Evolutionary conservation across 2,888 invertebrate genomes (phyloP).

Genomic region (Sarcophaga caerulescens): DNA sequence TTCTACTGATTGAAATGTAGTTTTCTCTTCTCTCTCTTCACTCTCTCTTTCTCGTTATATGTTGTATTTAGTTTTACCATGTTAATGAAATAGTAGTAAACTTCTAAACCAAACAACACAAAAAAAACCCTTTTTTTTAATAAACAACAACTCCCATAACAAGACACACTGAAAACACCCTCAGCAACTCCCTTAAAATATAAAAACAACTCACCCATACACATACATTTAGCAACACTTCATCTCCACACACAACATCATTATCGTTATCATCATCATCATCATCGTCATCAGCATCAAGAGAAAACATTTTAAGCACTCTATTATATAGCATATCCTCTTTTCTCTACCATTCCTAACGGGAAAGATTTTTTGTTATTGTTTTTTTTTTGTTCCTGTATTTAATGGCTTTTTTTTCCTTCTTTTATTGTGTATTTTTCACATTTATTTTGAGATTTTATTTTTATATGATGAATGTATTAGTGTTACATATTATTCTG

Average conservation of each 20-base stretch:
- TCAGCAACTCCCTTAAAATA: not conserved
- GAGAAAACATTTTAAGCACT: constrained; percentile 48
- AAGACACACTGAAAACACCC: not conserved
- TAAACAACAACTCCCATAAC: not conserved
- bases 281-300: not conserved
- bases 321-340: constrained; percentile 44
- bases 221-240: constrained; percentile 28
- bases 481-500: not conserved
- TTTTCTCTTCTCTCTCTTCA: constrained; percentile 29
- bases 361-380: not conserved
- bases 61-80: not conserved
- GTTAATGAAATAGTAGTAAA: not conserved
- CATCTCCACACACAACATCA: constrained; percentile 39
- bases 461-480: constrained; percentile 19
- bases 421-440: constrained; percentile 18
- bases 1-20: constrained; percentile 65
- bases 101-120: not conserved
- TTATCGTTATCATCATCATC: constrained; percentile 24
- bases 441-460: constrained; percentile 26
- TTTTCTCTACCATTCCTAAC: not conserved
- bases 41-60: not conserved
- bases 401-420: constrained; percentile 41
- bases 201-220: constrained; percentile 1
- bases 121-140: not conserved
- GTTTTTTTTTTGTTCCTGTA: constrained; percentile 1